These are phyloP conservation scores for Diarsia mendica DNA, from an alignment of 2,888 invertebrate genomes.

Conservation along the genomic window DNA sequence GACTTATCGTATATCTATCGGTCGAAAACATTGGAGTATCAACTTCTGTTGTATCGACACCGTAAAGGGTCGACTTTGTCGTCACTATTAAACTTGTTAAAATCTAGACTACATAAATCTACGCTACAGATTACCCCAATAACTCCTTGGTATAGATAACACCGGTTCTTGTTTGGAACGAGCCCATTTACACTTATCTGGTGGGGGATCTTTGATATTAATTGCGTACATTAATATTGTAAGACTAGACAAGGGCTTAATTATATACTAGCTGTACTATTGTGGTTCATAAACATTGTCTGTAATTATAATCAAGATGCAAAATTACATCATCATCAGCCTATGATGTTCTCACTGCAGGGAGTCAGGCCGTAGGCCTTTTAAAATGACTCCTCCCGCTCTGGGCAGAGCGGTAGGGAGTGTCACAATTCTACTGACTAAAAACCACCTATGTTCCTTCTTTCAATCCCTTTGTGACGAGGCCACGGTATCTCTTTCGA, in stretches of 20 bases:
- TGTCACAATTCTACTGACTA: no score
- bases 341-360: no score
- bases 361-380: no score
- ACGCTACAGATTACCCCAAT: constrained; percentile 9
- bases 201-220: constrained; percentile 38
- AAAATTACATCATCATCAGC: background rate
- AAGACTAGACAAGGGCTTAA: constrained; percentile 14
- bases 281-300: background rate
- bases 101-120: background rate
- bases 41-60: background rate
- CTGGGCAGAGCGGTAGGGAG: no score
- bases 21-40: background rate
- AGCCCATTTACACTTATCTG: constrained; percentile 28
- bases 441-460: no score
- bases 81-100: background rate
- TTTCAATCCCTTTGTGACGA: no score
- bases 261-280: constrained; percentile 3
- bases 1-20: background rate
- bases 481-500: no score
- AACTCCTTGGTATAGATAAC: constrained; percentile 23
- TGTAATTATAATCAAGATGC: background rate
- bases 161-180: constrained; percentile 1
- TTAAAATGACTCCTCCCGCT: no score
- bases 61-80: background rate
- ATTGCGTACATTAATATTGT: constrained; percentile 38